Evolutionary conservation across 2,797 vertebrate species (phyloP), one percentile per base, ranked within the genome.

Genomic region (Myotis planiceps): DNA sequence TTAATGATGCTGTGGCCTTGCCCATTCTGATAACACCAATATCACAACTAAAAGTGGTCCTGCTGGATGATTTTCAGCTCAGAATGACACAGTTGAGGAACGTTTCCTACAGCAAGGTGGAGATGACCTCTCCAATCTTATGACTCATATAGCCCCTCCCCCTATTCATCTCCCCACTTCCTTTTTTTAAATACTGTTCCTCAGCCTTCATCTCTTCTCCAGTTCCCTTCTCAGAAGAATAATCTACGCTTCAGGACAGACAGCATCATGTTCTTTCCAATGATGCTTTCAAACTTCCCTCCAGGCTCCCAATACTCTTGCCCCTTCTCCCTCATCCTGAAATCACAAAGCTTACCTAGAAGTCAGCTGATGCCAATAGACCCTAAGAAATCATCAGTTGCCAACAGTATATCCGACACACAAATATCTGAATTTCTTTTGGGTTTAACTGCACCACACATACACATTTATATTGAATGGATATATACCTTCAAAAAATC

Each of bases 401-500:
- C 23, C 34, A 82, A 9, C 0, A 75, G 58, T 19, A 58, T 4
- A 34, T 75, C 32, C 23, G 5, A 84, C 12, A 85, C 60, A 42
- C 13, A 37, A 39, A 88, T 2, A 2, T 69, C 4, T 76, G 39
- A 66, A 29, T 58, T 88, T 47, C 15, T 10, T 69, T 82, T 79
- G 12, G 18, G 71, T 84, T 96, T 83, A 91, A 75, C 19, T 53
- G 66, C 16, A 34, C 19, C 71, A 47, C 34, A 9, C 19, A 15
- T 91, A 60, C 66, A 86, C 25, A 29, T 27, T 89, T 81, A 32
- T 37, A 49, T 18, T 32, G 10, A 79, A 75, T 19, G 66, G 25
- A 60, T 18, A 69, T 51, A 37, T 27, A 32, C 2, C 29, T 83
- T 60, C 6, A n/a, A 88, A 88, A 86, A 29, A 29, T 29, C 1